Evolutionary conservation across 1,140 invertebrate genomes (phyloP).

Genomic region (Drosophila virilis): DNA sequence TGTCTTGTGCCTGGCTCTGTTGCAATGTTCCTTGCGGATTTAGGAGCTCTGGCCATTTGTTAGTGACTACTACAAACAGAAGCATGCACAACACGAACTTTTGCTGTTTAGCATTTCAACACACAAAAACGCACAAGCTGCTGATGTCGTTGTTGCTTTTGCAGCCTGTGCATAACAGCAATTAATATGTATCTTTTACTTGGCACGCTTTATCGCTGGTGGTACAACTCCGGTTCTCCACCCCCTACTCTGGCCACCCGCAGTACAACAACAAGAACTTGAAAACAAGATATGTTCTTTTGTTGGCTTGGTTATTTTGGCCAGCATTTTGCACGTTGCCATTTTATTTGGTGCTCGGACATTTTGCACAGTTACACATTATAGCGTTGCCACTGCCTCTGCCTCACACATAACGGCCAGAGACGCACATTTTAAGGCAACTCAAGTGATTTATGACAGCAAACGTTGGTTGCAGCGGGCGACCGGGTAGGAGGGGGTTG

Average conservation of each 20-base stretch:
- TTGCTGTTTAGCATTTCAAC: slow-evolving; percentile 79
- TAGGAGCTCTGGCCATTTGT: slow-evolving; percentile 41
- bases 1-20: slow-evolving; percentile 5
- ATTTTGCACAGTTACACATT: slow-evolving; percentile 76
- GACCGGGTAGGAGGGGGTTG: not conserved
- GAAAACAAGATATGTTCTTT: slow-evolving; percentile 25
- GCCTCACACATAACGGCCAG: slow-evolving; percentile 15
- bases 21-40: slow-evolving; percentile 35
- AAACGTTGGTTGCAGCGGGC: not conserved
- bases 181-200: slow-evolving; percentile 81
- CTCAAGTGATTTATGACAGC: slow-evolving; percentile 77
- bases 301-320: slow-evolving; percentile 13
- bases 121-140: slow-evolving; percentile 45
- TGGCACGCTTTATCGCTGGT: slow-evolving; percentile 70
- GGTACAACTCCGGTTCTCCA: not conserved
- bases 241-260: not conserved
- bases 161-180: slow-evolving; percentile 50
- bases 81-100: slow-evolving; percentile 36
- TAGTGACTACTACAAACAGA: slow-evolving; percentile 29
- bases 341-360: slow-evolving; percentile 67
- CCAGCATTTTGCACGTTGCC: slow-evolving; percentile 65
- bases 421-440: slow-evolving; percentile 49
- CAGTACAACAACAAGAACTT: not conserved
- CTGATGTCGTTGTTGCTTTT: slow-evolving; percentile 3
- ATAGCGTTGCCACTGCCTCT: no score